Evolutionary conservation across 2,113 vertebrate genomes (phyloP).

Genomic region (Dolichotis patagonum): DNA sequence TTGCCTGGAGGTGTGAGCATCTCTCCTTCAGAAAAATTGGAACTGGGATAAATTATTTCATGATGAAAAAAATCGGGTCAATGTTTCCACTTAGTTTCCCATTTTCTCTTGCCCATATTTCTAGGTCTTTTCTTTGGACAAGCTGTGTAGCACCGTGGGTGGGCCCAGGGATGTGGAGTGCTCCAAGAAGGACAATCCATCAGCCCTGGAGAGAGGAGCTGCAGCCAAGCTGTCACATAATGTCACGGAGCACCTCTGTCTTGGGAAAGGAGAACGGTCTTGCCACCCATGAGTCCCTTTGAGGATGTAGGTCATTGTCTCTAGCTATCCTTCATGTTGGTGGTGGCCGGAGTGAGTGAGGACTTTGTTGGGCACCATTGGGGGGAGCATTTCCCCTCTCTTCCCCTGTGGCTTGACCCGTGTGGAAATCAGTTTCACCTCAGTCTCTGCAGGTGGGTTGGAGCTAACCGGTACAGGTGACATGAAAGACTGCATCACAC

Average conservation of each 20-base stretch:
- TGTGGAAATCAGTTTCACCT: background rate
- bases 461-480: background rate
- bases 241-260: too few relatives aligned
- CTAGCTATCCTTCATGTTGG: background rate
- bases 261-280: background rate
- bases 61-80: background rate
- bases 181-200: too few relatives aligned
- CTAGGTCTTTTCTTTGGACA: background rate
- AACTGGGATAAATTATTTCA: background rate
- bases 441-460: background rate
- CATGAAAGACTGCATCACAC: too few relatives aligned
- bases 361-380: accelerated
- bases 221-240: accelerated
- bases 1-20: background rate
- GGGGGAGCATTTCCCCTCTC: background rate
- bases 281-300: accelerated
- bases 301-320: accelerated
- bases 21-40: background rate
- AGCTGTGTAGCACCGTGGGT: background rate
- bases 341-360: accelerated
- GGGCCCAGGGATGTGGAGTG: accelerated
- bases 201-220: background rate
- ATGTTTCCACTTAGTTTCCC: background rate
- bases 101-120: background rate
- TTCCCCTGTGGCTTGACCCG: background rate